phyloP scores from a whole-genome alignment of 2,797 vertebrate genomes.

The Phyllotis vaccarum region DNA sequence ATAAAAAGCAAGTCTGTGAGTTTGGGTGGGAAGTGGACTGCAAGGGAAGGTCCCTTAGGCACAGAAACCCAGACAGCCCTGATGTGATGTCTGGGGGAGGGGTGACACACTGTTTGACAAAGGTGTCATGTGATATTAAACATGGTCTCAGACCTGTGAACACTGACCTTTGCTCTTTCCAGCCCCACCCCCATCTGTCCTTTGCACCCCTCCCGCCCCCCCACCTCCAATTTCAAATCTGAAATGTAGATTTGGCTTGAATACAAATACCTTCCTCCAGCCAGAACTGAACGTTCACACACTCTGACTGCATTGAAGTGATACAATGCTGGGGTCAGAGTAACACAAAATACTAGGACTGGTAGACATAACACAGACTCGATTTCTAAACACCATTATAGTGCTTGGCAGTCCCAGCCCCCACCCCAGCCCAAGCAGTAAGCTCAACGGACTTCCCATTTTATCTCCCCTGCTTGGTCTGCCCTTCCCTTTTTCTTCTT shows the following conservation, averaged over 20 bases:
- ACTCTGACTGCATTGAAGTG: slow-evolving; percentile 83
- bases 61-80: slow-evolving; percentile 78
- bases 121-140: slow-evolving; percentile 86
- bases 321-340: slow-evolving; percentile 88
- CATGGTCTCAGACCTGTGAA: slow-evolving; percentile 88
- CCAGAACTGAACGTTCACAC: slow-evolving; percentile 83
- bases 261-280: slow-evolving; percentile 85
- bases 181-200: slow-evolving; percentile 25
- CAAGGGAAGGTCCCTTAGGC: slow-evolving; percentile 70
- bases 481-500: slow-evolving; percentile 70
- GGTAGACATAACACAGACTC: slow-evolving; percentile 96
- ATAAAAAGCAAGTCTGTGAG: slow-evolving; percentile 71
- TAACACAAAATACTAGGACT: slow-evolving; percentile 89
- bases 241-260: slow-evolving; percentile 88
- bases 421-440: slow-evolving; percentile 61
- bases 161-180: slow-evolving; percentile 84
- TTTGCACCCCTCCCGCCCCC: background rate
- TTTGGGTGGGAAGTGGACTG: slow-evolving; percentile 45
- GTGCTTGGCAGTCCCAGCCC: slow-evolving; percentile 87
- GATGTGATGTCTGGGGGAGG: slow-evolving; percentile 26
- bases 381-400: slow-evolving; percentile 87
- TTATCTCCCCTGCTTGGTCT: slow-evolving; percentile 57
- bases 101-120: slow-evolving; percentile 86
- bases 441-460: slow-evolving; percentile 53
- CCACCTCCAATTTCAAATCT: slow-evolving; percentile 83